phyloP scores from a whole-genome alignment of 2,797 vertebrate species.

The Sebastes dallii region DNA sequence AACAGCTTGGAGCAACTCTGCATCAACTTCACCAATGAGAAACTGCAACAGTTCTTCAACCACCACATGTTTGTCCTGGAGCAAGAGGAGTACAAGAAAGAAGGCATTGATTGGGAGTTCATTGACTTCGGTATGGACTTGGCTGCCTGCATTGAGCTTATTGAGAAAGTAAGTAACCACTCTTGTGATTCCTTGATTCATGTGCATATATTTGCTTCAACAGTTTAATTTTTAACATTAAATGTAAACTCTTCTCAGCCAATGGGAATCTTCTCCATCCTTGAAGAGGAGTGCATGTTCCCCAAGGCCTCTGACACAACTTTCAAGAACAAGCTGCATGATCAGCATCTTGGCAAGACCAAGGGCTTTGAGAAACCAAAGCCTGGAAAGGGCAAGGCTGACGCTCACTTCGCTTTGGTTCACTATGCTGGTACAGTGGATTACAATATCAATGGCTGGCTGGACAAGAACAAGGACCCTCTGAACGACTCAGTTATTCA shows the following conservation, averaged over 20 bases:
- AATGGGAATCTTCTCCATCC: constrained; percentile 79
- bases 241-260: constrained; percentile 33
- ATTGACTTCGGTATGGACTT: constrained; percentile 85
- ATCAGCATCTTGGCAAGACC: constrained; percentile 89
- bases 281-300: constrained; percentile 95
- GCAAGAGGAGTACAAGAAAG: constrained; percentile 86
- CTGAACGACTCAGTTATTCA: constrained; percentile 87
- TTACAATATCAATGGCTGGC: constrained; percentile 87
- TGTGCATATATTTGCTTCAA: background rate
- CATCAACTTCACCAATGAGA: constrained; percentile 86
- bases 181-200: background rate
- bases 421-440: constrained; percentile 90
- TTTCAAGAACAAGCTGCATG: constrained; percentile 90
- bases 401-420: constrained; percentile 87
- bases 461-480: constrained; percentile 92
- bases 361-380: constrained; percentile 84
- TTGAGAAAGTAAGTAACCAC: constrained; percentile 84
- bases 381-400: constrained; percentile 84
- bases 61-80: constrained; percentile 85
- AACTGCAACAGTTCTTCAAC: constrained; percentile 85
- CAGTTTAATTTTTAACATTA: background rate
- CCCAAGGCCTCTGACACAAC: constrained; percentile 82
- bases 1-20: constrained; percentile 82
- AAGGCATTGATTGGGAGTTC: constrained; percentile 79
- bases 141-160: constrained; percentile 89